Evolutionary conservation across 2,113 vertebrate genomes (phyloP), one percentile per base, ranked within the genome.

Genomic region (Gadus macrocephalus): DNA sequence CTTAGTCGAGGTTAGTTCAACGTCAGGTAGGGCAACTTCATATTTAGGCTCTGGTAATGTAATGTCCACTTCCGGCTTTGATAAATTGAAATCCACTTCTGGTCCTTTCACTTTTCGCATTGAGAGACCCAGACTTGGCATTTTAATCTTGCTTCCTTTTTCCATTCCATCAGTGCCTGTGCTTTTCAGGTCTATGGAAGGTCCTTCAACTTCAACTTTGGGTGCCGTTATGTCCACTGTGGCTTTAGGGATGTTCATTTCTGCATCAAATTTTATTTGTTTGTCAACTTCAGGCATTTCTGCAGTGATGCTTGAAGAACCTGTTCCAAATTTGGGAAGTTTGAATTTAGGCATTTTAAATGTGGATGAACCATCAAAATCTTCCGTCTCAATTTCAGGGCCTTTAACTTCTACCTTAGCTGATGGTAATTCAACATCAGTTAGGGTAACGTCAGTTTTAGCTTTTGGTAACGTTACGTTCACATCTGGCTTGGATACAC

Each of bases 311-410:
- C 68, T 68, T 67, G 73, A 38, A 28, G 70, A 25, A 9, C 49
- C 42, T 16, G 42, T 49, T 25, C 84, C 73, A 78, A 83, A 82
- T 78, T 71, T 83, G 0, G 84, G 75, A 67, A 81, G 67, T 79
- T 84, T 86, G 28, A 83, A 8, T 53, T 76, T 42, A 17, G 85
- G 82, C 15, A 87, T 49, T 80, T 81, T 87, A 59, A 84, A 78
- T 76, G 82, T 87, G 35, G 71, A 53, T 19, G 83, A 86, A 49
- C 77, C 79, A 78, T 62, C 74, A 68, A 16, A n/a, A 63, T 78
- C 72, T 69, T 79, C 73, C 20, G 75, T 62, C 28, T 85, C 78
- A 60, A 12, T 56, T 15, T 80, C 79, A 42, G 75, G 58, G 15
- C 16, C 62, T 17, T 72, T 65, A 49, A 68, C 11, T 58, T 68